Percentiles rank a stretch among this genome's conserved stretches.
phyloP scores from a whole-genome alignment of 2,888 invertebrate species.

The Cotesia congregata region DNA sequence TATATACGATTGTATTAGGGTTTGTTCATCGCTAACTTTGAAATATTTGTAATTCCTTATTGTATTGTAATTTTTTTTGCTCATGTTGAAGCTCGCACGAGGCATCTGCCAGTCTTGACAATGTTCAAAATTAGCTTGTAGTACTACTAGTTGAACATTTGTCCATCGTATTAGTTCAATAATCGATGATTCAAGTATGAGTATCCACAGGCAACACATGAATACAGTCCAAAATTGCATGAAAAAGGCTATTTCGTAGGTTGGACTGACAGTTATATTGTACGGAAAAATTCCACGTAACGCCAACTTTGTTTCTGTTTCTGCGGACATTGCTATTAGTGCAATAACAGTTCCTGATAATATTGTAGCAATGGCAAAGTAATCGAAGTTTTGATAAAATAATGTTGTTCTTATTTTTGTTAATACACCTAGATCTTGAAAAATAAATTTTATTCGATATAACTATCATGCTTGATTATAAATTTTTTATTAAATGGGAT shows the following conservation, averaged over 20 bases:
- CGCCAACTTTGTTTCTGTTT: not conserved
- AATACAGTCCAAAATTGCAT: slow-evolving; percentile 52
- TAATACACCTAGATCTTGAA: not conserved
- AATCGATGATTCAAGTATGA: slow-evolving; percentile 46
- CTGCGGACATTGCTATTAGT: not conserved
- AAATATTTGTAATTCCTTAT: not conserved
- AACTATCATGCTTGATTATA: not conserved
- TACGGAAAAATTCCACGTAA: not conserved
- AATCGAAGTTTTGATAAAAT: not conserved
- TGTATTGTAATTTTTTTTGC: not conserved
- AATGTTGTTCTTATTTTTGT: not conserved
- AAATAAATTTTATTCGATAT: not conserved
- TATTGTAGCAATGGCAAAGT: not conserved
- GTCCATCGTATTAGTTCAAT: slow-evolving; percentile 50
- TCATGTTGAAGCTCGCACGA: not conserved
- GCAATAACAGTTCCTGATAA: not conserved
- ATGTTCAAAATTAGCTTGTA: slow-evolving; percentile 37
- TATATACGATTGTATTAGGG: not conserved
- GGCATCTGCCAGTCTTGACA: not conserved
- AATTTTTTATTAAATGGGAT: no score
- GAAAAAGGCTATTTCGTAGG: slow-evolving; percentile 41
- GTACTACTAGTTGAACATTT: slow-evolving; percentile 51
- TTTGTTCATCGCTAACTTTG: not conserved
- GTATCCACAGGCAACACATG: slow-evolving; percentile 31
- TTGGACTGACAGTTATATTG: not conserved